phyloP scores from a whole-genome alignment of 2,888 invertebrate genomes.

The Adelognathus sp. region DNA sequence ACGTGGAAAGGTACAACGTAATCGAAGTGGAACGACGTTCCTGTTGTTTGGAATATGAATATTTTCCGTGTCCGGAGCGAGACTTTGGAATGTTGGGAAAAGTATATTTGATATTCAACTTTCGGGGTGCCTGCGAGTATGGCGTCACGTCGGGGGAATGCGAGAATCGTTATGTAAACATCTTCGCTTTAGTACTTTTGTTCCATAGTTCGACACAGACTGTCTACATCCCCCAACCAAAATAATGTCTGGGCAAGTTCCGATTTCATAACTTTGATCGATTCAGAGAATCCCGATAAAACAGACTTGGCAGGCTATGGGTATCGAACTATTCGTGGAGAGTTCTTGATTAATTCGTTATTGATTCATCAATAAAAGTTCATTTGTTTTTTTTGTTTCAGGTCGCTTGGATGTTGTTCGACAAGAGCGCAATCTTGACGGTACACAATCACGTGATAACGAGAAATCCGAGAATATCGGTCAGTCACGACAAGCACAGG shows the following conservation, averaged over 20 bases:
- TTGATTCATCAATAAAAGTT: no score
- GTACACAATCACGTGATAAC: conserved; percentile 97
- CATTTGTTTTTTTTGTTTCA: conserved; percentile 80
- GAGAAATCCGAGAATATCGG: conserved; percentile 94
- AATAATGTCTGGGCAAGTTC: no score
- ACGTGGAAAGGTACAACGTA: conserved; percentile 31
- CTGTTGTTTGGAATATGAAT: conserved; percentile 20
- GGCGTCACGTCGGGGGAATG: neutral
- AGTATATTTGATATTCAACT: neutral
- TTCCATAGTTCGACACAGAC: no score
- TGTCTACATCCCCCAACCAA: no score
- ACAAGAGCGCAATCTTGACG: conserved; percentile 95
- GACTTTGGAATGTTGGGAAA: neutral
- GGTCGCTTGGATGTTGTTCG: conserved; percentile 98
- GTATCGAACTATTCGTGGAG: no score
- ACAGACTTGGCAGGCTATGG: no score
- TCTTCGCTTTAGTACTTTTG: neutral
- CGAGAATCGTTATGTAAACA: neutral
- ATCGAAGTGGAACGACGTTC: conserved; percentile 44
- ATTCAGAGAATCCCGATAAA: no score
- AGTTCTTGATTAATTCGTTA: neutral
- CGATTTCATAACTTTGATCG: no score
- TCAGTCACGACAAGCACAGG: conserved; percentile 95
- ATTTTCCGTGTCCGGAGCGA: conserved; percentile 14
- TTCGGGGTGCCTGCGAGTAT: neutral